These are phyloP conservation scores for Chromoteleia sp. DNA, from an alignment of 2,888 invertebrate genomes.

Conservation along the genomic window DNA sequence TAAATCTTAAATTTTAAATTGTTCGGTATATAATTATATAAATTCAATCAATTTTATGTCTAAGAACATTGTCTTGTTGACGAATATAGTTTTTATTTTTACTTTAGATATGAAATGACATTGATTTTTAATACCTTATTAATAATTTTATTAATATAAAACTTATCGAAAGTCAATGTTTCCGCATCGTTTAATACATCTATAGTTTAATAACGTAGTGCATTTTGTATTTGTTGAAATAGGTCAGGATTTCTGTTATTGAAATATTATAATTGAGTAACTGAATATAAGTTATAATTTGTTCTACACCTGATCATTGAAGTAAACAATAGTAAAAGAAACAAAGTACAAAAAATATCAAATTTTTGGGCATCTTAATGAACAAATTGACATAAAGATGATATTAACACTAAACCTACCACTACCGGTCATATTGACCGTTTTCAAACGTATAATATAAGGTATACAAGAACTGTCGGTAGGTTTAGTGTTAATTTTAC, in stretches of 20 bases:
- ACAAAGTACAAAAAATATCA: not conserved
- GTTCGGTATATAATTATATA: conserved; percentile 6
- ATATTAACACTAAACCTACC: too few relatives aligned
- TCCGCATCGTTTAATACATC: not conserved
- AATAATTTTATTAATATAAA: not conserved
- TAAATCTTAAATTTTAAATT: not conserved
- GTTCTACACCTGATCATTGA: not conserved
- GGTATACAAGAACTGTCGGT: too few relatives aligned
- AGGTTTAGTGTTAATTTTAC: conserved; percentile 15
- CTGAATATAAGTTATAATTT: not conserved
- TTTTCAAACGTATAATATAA: too few relatives aligned
- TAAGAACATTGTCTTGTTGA: not conserved
- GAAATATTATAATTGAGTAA: not conserved
- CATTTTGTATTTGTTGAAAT: not conserved
- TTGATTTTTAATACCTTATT: not conserved
- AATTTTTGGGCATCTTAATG: conserved; percentile 28
- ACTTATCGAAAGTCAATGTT: not conserved
- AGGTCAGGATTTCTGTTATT: not conserved
- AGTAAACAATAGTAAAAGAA: not conserved
- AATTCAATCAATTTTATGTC: conserved; percentile 1
- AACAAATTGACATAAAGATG: conserved; percentile 23
- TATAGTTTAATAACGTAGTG: not conserved
- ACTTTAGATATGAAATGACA: not conserved
- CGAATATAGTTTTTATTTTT: not conserved
- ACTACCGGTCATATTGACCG: too few relatives aligned